These are phyloP conservation scores for Lycia hirtaria DNA, from an alignment of 2,888 invertebrate species.

Conservation along the genomic window DNA sequence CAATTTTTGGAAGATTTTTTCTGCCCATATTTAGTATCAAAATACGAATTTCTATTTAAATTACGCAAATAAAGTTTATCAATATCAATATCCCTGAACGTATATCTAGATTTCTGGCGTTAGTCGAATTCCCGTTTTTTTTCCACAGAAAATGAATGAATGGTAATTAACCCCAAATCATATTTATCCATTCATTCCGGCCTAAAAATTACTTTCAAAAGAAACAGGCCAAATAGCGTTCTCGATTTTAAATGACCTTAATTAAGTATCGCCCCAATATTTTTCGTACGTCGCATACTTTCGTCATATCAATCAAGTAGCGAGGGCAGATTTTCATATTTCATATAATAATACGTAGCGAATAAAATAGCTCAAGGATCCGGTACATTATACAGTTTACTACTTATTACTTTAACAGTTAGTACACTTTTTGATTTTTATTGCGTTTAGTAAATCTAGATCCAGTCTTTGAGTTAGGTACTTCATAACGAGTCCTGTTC, in stretches of 20 bases:
- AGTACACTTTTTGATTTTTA: background rate
- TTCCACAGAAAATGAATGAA: no score
- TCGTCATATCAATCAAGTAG: slow-evolving; percentile 10
- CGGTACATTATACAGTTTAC: background rate
- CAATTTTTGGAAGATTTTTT: no score
- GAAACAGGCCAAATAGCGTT: background rate
- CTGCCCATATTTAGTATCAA: no score
- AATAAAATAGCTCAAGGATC: background rate
- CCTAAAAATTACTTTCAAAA: no score
- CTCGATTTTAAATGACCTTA: background rate
- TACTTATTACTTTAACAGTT: background rate
- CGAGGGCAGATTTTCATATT: slow-evolving; percentile 4
- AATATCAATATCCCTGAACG: no score
- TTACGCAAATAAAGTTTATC: no score
- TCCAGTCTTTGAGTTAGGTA: background rate
- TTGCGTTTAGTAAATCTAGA: background rate
- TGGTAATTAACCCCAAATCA: no score
- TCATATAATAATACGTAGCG: background rate
- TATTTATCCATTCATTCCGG: no score
- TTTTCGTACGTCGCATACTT: slow-evolving; percentile 2
- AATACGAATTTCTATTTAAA: no score
- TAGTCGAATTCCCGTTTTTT: no score
- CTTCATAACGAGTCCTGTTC: background rate
- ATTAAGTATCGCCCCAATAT: slow-evolving; percentile 3
- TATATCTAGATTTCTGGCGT: no score